Conservation (phyloP, 2,888 invertebrate species). For the Andrena trimmerana region DNA sequence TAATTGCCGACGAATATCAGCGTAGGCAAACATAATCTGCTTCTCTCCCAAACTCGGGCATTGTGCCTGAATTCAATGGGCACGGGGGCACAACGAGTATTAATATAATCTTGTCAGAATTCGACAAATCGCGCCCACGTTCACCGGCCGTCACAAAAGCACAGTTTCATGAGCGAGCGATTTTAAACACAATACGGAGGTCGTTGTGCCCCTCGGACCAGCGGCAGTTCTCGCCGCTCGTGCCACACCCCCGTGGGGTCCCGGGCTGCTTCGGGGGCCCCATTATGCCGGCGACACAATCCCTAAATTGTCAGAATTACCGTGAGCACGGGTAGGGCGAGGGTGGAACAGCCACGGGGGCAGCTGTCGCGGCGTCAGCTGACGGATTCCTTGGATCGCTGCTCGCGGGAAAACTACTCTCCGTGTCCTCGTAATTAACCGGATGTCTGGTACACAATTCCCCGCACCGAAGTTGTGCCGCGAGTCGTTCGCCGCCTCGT, state of each 20-base stretch:
- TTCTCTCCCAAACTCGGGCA: conserved; percentile 3
- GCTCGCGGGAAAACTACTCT: conserved; percentile 48
- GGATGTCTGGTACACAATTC: conserved; percentile 40
- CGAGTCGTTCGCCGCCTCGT: conserved; percentile 34
- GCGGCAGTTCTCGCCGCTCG: conserved; percentile 26
- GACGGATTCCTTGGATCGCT: conserved; percentile 71
- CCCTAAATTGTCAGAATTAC: conserved; percentile 79
- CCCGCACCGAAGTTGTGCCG: conserved; percentile 16
- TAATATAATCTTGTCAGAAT: conserved; percentile 56
- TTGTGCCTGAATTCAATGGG: conserved; percentile 7
- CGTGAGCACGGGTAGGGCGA: conserved; percentile 52
- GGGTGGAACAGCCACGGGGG: conserved; percentile 34
- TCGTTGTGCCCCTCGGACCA: background rate
- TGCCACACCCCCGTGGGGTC: conserved; percentile 63
- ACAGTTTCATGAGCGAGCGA: conserved; percentile 50
- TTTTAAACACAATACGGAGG: conserved; percentile 50
- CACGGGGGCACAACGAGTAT: conserved; percentile 42
- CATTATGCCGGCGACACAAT: conserved; percentile 69
- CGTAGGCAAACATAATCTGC: conserved; percentile 6
- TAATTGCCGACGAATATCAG: conserved; percentile 11
- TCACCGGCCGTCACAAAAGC: conserved; percentile 37
- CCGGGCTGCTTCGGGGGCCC: conserved; percentile 52
- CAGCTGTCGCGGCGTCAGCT: conserved; percentile 76
- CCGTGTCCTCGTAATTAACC: conserved; percentile 44
- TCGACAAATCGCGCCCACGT: conserved; percentile 45